Base-by-base conservation (phyloP, 2,113 vertebrate genomes). In the Coryphaenoides rupestris region DNA sequence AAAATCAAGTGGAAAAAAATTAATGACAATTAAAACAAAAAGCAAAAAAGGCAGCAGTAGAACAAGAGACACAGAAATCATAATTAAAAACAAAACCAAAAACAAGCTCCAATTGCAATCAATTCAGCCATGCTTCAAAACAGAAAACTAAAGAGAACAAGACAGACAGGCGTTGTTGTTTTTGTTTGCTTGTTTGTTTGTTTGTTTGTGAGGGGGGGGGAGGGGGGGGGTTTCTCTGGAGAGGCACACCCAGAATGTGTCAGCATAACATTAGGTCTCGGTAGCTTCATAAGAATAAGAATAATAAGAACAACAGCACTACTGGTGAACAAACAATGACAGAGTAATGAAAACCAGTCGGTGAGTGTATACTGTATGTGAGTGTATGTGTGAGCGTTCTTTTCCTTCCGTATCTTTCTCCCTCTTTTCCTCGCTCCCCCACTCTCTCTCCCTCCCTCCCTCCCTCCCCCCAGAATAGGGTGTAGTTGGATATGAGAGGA, bases 211-310 rank as follows among this genome's bases (percentile, higher is more conserved):
- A 19, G 33, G 75, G 78, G 72, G 73, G 78, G 80, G 82, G 82
- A 49, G 47, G 74, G 58, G 82, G 88, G 80, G 80, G 70, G 63
- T 86, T 80, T 75, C 57, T 85, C 79, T 75, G 57, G 76, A 83
- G 80, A 79, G 81, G 88, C 90, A 89, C 91, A 91, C 88, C 90
- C 90, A 92, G 85, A 91, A 90, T 90, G 89, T 89, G 91, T 91
- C 89, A 86, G 88, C 86, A 85, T 80, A 87, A 65, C 56, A 78
- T 76, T 77, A 86, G 73, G 85, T 82, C 58, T 76, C 56, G 79
- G 79, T n/a, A 85, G 84, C 80, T 82, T 73, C 73, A 77, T 80
- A n/a, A n/a, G n/a, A n/a, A n/a, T n/a, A n/a, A n/a, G n/a, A n/a
- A n/a, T n/a, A n/a, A n/a, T n/a, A n/a, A n/a, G n/a, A 66, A 62